Evolutionary conservation across 2,888 invertebrate species (phyloP).

Genomic region (Clivina fossor): DNA sequence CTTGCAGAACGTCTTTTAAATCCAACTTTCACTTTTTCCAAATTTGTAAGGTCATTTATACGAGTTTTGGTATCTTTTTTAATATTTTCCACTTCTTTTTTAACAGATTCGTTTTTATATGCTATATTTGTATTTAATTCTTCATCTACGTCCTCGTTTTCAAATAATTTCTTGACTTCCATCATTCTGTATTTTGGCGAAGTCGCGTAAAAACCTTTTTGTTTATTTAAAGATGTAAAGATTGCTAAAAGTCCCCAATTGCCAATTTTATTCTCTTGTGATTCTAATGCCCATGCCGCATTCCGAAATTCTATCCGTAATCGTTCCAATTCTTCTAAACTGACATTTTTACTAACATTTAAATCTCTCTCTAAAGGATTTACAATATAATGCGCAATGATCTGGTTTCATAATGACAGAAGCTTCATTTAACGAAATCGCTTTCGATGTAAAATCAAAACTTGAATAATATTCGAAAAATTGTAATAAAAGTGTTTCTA

Average conservation of each 20-base stretch:
- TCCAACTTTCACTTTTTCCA: constrained; percentile 26
- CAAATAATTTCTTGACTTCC: constrained; percentile 65
- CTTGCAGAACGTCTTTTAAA: constrained; percentile 18
- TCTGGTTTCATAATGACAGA: constrained; percentile 67
- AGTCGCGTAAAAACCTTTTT: constrained; percentile 2
- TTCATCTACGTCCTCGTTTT: constrained; percentile 49
- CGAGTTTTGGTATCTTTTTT: constrained; percentile 43
- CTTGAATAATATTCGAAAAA: constrained; percentile 82
- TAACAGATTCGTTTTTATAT: constrained; percentile 56
- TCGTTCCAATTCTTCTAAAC: constrained; percentile 68
- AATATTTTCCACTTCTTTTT: constrained; percentile 52
- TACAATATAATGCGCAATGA: constrained; percentile 68
- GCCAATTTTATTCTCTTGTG: constrained; percentile 47
- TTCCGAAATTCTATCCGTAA: constrained; percentile 66
- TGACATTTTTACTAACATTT: constrained; percentile 87
- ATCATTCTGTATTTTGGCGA: constrained; percentile 55
- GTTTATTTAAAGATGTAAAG: constrained; percentile 44
- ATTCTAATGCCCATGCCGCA: constrained; percentile 71
- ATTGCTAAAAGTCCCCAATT: constrained; percentile 49
- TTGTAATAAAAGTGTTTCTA: constrained; percentile 67
- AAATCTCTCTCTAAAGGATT: constrained; percentile 80
- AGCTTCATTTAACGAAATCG: constrained; percentile 75
- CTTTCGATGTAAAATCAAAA: constrained; percentile 75
- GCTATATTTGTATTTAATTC: constrained; percentile 43
- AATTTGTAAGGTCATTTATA: constrained; percentile 37